Evolutionary conservation across 2,113 vertebrate species (phyloP).

Genomic region (Gambusia holbrooki): DNA sequence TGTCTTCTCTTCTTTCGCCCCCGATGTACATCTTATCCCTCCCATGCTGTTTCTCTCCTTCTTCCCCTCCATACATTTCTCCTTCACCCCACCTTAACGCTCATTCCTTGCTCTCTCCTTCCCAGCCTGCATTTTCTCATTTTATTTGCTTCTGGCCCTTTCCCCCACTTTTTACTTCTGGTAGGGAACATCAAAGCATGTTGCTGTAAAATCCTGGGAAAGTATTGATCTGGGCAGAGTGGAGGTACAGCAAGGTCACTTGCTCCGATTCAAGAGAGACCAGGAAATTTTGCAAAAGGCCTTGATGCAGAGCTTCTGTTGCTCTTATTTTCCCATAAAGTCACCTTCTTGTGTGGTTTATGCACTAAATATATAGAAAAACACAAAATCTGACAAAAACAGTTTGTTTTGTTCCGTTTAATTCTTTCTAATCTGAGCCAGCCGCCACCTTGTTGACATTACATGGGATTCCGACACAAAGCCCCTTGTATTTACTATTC

Average conservation of each 20-base stretch:
- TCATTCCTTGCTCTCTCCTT: conserved; percentile 59
- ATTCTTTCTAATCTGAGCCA: conserved; percentile 1
- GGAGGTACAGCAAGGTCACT: conserved; percentile 69
- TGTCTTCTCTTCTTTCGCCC: conserved; percentile 61
- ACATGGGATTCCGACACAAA: conserved; percentile 29
- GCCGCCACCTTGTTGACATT: conserved; percentile 11
- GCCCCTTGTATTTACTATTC: conserved; percentile 17
- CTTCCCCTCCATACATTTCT: conserved; percentile 59
- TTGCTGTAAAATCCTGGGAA: conserved; percentile 72
- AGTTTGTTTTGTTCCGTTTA: conserved; percentile 18
- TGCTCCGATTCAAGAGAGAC: conserved; percentile 56
- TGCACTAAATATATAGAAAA: background rate
- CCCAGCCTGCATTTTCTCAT: conserved; percentile 46
- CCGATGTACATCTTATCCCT: conserved; percentile 53
- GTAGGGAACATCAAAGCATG: conserved; percentile 70
- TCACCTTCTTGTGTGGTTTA: conserved; percentile 28
- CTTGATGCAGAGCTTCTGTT: conserved; percentile 44
- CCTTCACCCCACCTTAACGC: conserved; percentile 77
- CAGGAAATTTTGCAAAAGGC: conserved; percentile 45
- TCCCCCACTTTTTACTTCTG: conserved; percentile 50
- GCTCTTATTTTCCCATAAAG: conserved; percentile 23
- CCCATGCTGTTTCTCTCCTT: conserved; percentile 24
- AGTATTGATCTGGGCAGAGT: conserved; percentile 70
- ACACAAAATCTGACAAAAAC: conserved; percentile 22
- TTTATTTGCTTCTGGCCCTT: conserved; percentile 59